phyloP scores from a whole-genome alignment of 2,113 vertebrate species.

The Takifugu bimaculatus region DNA sequence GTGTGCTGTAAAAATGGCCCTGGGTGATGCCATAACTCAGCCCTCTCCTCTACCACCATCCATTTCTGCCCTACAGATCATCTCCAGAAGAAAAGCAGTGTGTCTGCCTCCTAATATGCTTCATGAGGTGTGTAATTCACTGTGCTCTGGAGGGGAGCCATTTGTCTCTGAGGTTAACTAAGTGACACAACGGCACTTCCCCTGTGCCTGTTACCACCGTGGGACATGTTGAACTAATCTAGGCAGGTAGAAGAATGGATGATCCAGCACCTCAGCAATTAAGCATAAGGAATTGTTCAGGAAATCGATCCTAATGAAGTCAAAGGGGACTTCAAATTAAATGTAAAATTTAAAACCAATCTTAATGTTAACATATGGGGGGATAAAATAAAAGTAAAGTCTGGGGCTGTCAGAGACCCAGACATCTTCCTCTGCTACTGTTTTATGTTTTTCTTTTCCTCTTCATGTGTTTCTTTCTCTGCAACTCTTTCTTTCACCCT shows the following conservation, averaged over 20 bases:
- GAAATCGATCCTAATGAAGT: constrained; percentile 55
- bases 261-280: constrained; percentile 46
- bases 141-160: constrained; percentile 80
- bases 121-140: constrained; percentile 93
- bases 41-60: constrained; percentile 61
- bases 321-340: constrained; percentile 38
- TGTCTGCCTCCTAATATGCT: constrained; percentile 87
- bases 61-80: constrained; percentile 78
- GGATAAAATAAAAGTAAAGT: constrained; percentile 32
- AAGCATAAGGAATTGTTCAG: constrained; percentile 50
- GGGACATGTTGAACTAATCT: constrained; percentile 68
- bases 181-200: constrained; percentile 85
- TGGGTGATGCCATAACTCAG: constrained; percentile 89
- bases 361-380: too few relatives aligned
- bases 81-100: constrained; percentile 86
- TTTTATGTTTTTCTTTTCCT: constrained; percentile 56
- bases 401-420: constrained; percentile 25
- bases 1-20: constrained; percentile 76
- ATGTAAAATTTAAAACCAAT: constrained; percentile 52
- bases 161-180: constrained; percentile 94
- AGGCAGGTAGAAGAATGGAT: constrained; percentile 57
- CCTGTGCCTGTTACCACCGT: constrained; percentile 76
- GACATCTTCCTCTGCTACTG: constrained; percentile 33
- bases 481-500: constrained; percentile 51
- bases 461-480: constrained; percentile 51